Base-by-base conservation (phyloP, 1,140 invertebrate species). In the Oncopeltus fasciatus region DNA sequence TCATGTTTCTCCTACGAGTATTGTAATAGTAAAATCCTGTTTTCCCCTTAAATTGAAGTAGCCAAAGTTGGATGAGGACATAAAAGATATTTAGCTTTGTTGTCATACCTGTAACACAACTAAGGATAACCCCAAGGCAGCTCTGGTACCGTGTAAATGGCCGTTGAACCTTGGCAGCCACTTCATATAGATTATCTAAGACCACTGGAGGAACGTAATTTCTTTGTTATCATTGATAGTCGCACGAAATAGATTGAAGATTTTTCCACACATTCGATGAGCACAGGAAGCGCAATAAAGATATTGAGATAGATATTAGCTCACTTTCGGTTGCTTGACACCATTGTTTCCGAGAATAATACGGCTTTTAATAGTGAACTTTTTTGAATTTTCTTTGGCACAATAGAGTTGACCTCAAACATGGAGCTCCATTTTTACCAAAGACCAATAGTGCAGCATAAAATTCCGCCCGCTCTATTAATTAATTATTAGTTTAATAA, bases 1-100 rank as follows among this genome's bases (percentile, higher is more conserved):
- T 44, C 43, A 44, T 18, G 43, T 11, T 44, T 44, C 43, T 44
- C 11, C 14, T 11, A 44, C 11, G 11, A 73, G 72, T 8, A 69
- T 73, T 14, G 66, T 68, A 5, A 64, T 65, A 43, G 74, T 73
- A 69, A 77, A 76, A 64, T 53, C 65, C 0, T 33, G 73, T 4
- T 74, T 72, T 5, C 20, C 70, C 21, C 64, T 43, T 20, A 67
- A 71, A 59, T 64, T 73, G 21, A 75, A 70, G 68, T 76, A 70
- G 70, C 70, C 69, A 18, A 64, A 65, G 11, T 68, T 75, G 0
- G 70, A 76, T 62, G 24, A 49, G 3, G 68, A 72, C 1, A 72
- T 76, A 18, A 53, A 68, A 38, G 68, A 65, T n/a, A 64, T 68
- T 20, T 69, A 75, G 3, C 74, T 73, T 66, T 43, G 5, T 46